Evolutionary conservation across 2,797 vertebrate genomes (phyloP).

Genomic region (Enteromius thamalakanensis): DNA sequence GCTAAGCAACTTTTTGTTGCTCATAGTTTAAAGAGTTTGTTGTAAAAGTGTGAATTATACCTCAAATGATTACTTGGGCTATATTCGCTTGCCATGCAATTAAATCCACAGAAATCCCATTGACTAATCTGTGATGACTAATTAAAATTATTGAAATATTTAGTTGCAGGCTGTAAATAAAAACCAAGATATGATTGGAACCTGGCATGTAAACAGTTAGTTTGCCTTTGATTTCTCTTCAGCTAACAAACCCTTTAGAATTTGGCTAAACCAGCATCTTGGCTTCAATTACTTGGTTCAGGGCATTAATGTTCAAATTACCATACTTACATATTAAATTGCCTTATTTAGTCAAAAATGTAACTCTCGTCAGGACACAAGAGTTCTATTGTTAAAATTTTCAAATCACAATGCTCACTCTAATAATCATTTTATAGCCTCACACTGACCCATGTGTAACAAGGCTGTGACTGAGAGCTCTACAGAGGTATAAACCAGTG

Average conservation of each 20-base stretch:
- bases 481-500: neutral
- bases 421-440: conserved; percentile 1
- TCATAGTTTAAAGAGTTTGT: conserved; percentile 1
- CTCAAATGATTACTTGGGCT: neutral
- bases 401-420: neutral
- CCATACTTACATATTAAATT: conserved; percentile 1
- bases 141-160: neutral
- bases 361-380: neutral
- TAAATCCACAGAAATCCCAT: neutral
- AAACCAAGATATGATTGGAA: neutral
- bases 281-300: neutral
- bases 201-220: neutral
- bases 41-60: neutral
- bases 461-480: conserved; percentile 1
- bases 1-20: neutral
- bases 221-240: neutral
- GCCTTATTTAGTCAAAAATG: neutral
- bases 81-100: neutral
- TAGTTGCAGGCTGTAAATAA: neutral
- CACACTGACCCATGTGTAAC: neutral
- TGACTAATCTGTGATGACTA: neutral
- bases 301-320: neutral
- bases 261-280: neutral
- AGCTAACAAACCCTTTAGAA: neutral
- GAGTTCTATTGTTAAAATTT: neutral